A percentile compares a stretch with the other conserved stretches of the same genome.
These are phyloP conservation scores for Patella ulyssiponensis DNA, from an alignment of 2,888 invertebrate species.

Conservation along the genomic window DNA sequence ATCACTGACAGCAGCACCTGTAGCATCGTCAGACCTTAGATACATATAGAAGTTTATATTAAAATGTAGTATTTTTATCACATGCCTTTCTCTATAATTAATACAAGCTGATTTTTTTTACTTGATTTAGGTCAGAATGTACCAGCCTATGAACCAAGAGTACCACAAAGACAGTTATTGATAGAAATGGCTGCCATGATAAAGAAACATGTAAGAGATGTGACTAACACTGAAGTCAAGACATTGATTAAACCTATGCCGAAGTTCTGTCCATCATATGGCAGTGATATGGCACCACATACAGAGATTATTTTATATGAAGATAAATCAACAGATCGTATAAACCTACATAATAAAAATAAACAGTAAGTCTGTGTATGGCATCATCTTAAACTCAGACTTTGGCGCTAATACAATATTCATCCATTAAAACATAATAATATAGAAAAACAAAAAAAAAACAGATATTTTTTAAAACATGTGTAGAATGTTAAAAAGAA, in stretches of 20 bases:
- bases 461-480: no score
- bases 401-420: no score
- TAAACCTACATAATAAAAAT: constrained; percentile 41
- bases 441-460: no score
- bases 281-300: constrained; percentile 56
- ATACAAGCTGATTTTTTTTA: constrained; percentile 11
- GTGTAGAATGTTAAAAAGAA: no score
- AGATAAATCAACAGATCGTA: constrained; percentile 52
- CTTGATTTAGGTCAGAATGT: constrained; percentile 50
- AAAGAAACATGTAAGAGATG: constrained; percentile 61
- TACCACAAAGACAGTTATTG: constrained; percentile 68
- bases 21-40: no score
- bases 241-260: constrained; percentile 64
- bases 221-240: constrained; percentile 63
- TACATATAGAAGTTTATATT: no score
- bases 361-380: constrained; percentile 44
- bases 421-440: no score
- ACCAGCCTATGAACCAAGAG: constrained; percentile 58
- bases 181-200: constrained; percentile 70
- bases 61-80: neutral
- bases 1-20: no score
- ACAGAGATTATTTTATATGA: constrained; percentile 69
- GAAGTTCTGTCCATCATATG: constrained; percentile 56
- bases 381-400: no score
- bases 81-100: neutral